Conservation (phyloP, 2,113 vertebrate species). For the Gorilla gorilla region DNA sequence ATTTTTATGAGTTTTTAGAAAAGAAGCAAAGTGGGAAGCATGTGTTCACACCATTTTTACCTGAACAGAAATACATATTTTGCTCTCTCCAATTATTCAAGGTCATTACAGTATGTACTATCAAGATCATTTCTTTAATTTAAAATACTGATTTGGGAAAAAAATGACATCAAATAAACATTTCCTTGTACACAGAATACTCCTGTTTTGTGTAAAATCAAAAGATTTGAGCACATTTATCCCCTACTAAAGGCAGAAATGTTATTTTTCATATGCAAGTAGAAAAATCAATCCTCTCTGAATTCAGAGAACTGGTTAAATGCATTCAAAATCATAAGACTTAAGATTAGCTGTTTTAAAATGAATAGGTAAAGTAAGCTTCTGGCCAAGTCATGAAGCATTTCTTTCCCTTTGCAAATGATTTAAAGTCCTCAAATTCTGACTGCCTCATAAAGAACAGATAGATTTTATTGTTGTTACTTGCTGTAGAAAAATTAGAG, state of each 20-base stretch:
- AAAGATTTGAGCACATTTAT: background rate
- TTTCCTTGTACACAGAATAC: background rate
- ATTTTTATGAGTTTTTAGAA: background rate
- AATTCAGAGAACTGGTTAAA: background rate
- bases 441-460: background rate
- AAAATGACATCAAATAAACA: background rate
- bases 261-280: slow-evolving; percentile 9
- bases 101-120: background rate
- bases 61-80: background rate
- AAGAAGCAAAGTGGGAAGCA: background rate
- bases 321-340: background rate
- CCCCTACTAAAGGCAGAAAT: background rate
- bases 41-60: background rate
- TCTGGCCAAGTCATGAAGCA: background rate
- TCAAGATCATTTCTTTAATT: background rate
- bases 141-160: slow-evolving; percentile 26
- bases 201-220: background rate
- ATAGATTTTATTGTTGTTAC: background rate
- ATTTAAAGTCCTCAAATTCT: background rate
- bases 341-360: background rate
- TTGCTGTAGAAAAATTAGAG: background rate
- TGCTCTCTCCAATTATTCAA: background rate
- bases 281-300: background rate
- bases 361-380: background rate
- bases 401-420: background rate